phyloP scores from a whole-genome alignment of 1,140 invertebrate genomes.

The Anoplolepis gracilipes region DNA sequence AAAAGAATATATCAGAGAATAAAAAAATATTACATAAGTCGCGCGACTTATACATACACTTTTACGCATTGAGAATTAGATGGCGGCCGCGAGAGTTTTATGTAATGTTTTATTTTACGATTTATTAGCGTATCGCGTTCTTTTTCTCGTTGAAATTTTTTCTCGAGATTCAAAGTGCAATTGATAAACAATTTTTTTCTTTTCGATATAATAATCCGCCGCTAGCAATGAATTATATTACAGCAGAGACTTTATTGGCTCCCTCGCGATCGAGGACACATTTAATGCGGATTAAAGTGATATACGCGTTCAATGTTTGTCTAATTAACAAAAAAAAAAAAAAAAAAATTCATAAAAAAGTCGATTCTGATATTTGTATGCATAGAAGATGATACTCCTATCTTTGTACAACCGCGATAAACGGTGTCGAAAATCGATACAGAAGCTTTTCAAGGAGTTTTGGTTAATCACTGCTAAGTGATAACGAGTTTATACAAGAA shows the following conservation, averaged over 20 bases:
- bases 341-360: not conserved
- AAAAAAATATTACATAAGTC: constrained; percentile 6
- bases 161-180: not conserved
- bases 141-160: constrained; percentile 28
- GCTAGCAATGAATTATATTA: constrained; percentile 15
- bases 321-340: constrained; percentile 26
- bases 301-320: not conserved
- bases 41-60: too few relatives aligned
- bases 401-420: not conserved
- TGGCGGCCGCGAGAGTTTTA: constrained; percentile 36
- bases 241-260: not conserved
- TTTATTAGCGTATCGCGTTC: constrained; percentile 18
- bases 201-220: not conserved
- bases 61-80: constrained; percentile 39
- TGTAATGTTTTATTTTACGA: constrained; percentile 34
- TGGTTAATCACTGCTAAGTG: not conserved
- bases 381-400: not conserved
- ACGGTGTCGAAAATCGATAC: not conserved
- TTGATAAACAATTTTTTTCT: constrained; percentile 42
- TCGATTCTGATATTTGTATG: not conserved
- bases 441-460: not conserved
- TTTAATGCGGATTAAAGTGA: not conserved
- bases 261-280: constrained; percentile 28
- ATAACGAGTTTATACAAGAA: constrained; percentile 12
- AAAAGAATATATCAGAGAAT: constrained; percentile 19